phyloP scores from a whole-genome alignment of 2,797 vertebrate species.

The Mycteria americana region DNA sequence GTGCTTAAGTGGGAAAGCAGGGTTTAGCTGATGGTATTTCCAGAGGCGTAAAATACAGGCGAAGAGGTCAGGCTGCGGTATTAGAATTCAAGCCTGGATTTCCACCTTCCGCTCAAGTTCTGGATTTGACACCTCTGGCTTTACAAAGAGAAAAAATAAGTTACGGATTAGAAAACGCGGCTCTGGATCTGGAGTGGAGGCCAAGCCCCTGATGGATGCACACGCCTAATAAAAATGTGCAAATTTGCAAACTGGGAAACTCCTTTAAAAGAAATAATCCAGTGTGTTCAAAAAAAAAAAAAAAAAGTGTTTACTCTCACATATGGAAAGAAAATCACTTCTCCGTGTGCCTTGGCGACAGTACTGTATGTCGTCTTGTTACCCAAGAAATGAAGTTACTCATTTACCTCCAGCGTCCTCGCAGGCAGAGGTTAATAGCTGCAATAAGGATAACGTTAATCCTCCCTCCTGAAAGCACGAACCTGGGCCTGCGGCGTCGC shows the following conservation, averaged over 20 bases:
- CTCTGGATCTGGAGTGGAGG: neutral
- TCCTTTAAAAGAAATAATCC: neutral
- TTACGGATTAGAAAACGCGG: neutral
- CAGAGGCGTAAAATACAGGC: neutral
- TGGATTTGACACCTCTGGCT: neutral
- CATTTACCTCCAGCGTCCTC: neutral
- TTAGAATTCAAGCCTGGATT: neutral
- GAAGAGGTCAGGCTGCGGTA: neutral
- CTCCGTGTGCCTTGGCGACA: rapidly evolving
- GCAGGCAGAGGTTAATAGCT: neutral
- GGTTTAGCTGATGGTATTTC: neutral
- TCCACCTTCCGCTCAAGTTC: neutral
- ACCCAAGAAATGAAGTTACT: neutral
- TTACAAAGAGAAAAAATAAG: neutral
- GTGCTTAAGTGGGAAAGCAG: neutral
- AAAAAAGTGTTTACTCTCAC: neutral
- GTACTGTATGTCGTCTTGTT: neutral
- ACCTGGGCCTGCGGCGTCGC: neutral
- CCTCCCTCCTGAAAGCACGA: neutral
- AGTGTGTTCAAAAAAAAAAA: neutral
- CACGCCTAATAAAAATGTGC: neutral
- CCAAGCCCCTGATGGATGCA: neutral
- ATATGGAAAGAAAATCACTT: neutral
- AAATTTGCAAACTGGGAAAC: neutral
- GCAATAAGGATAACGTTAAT: neutral